Evolutionary conservation across 2,797 vertebrate species (phyloP).

Genomic region (Parotocinclus haroldoi): DNA sequence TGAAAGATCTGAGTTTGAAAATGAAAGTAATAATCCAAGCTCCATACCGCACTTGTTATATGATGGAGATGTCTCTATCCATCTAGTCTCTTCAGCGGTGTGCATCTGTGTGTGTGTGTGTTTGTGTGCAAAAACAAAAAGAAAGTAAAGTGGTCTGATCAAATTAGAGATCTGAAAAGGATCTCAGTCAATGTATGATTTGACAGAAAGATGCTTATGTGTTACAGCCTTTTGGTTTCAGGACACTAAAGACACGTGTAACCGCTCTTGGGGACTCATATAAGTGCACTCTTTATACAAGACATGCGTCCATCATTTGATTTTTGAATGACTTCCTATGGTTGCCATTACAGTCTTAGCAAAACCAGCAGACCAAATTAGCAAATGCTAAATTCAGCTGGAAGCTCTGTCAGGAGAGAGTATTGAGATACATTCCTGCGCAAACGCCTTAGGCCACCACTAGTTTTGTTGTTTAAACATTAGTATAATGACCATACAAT

Average conservation of each 20-base stretch:
- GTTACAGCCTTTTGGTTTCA: constrained; percentile 37
- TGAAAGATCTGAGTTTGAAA: constrained; percentile 43
- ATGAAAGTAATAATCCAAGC: constrained; percentile 40
- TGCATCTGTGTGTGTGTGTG: constrained; percentile 8
- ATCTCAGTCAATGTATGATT: constrained; percentile 34
- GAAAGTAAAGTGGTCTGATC: constrained; percentile 24
- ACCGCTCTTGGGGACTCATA: constrained; percentile 14
- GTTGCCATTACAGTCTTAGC: constrained; percentile 12
- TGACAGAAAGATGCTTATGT: constrained; percentile 30
- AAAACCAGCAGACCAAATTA: constrained; percentile 26
- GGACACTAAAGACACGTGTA: constrained; percentile 26
- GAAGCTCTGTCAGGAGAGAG: constrained; percentile 4
- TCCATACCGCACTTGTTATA: constrained; percentile 31
- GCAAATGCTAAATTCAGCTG: neutral
- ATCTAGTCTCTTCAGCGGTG: constrained; percentile 37
- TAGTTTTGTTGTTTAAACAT: too few relatives aligned
- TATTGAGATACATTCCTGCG: neutral
- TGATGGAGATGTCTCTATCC: constrained; percentile 29
- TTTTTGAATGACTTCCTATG: constrained; percentile 3
- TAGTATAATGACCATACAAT: too few relatives aligned
- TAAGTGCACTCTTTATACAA: constrained; percentile 26
- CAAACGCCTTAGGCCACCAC: too few relatives aligned
- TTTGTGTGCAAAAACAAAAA: neutral
- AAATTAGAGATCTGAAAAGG: constrained; percentile 39
- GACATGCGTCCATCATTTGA: constrained; percentile 4